Base-by-base conservation (phyloP, 2,113 vertebrate species). In the Formicarius rufipectus region DNA sequence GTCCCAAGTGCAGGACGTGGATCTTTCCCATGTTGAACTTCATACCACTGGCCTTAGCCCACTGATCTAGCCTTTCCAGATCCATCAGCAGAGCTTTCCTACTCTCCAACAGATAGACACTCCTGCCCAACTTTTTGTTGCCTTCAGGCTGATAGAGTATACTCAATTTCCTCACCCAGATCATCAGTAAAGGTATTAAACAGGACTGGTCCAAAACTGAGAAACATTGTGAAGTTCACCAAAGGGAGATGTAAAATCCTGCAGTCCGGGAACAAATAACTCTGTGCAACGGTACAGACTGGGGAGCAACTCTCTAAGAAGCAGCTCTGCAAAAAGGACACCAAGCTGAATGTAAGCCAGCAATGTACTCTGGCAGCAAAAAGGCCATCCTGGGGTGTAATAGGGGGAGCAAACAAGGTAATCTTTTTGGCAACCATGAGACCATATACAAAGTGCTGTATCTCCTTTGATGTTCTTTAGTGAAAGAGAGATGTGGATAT, bases 281-380 rank as follows among this genome's bases (percentile, higher is more conserved):
- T 5, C 14, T 6, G 16, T 45, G 28, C 7, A 69, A 10, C 25
- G n/a, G 24, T 69, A 20, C 12, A 28, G 28, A 1, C 23, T 62
- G 28, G 7, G 10, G 8, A 40, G 6, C 28, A 87, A 10, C 33
- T 74, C 3, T 22, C 17, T 53, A 20, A 50, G 19, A 74, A 77
- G 40, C 9, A 89, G 4, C 21, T 47, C 35, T 53, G 12, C n/a
- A 78, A 58, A 84, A 62, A 84, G 7, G 14, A 67, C 10, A 14
- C 8, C 27, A 62, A 40, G 10, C 1, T 84, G 42, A 89, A 33
- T 0, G 0, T 40, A 68, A 69, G 20, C 5, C 45, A 63, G 27
- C 31, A 71, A 20, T 31, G 7, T 45, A 55, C 10, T 4, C 17
- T 75, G 28, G 10, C 45, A 68, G 27, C 28, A 47, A 50, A 30